These are phyloP conservation scores for Sycophila sp. DNA, from an alignment of 1,140 invertebrate species.

Conservation along the genomic window DNA sequence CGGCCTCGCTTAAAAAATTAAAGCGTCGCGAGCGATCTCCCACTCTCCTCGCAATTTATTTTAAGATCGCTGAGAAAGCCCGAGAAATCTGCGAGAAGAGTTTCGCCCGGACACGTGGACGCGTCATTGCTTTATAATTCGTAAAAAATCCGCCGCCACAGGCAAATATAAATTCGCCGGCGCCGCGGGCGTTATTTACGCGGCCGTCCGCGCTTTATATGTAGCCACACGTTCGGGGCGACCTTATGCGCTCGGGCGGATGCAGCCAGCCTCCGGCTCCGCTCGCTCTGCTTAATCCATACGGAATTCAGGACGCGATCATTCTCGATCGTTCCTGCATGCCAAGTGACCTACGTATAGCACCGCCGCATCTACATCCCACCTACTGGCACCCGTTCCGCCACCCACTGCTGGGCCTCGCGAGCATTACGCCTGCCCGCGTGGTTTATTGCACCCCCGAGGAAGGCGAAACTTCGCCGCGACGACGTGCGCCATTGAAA, in stretches of 20 bases:
- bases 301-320: slow-evolving; percentile 46
- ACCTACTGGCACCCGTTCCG: too few species aligned
- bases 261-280: neutral
- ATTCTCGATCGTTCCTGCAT: slow-evolving; percentile 46
- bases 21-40: neutral
- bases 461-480: neutral
- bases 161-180: slow-evolving; percentile 38
- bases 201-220: slow-evolving; percentile 21
- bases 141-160: slow-evolving; percentile 13
- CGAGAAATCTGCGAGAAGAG: too few species aligned
- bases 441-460: neutral
- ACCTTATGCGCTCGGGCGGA: slow-evolving; percentile 14
- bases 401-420: too few species aligned
- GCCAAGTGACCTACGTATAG: slow-evolving; percentile 46
- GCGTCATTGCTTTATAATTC: slow-evolving; percentile 39
- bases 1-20: neutral
- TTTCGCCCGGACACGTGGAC: slow-evolving; percentile 19
- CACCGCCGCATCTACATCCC: too few species aligned
- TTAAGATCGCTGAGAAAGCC: too few species aligned
- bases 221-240: slow-evolving; percentile 20
- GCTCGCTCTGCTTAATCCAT: slow-evolving; percentile 48
- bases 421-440: slow-evolving; percentile 17
- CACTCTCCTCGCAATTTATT: too few species aligned
- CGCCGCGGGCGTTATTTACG: slow-evolving; percentile 26
- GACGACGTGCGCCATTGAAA: slow-evolving; percentile 19